Evolutionary conservation across 2,888 invertebrate species (phyloP).

Genomic region (Drosophila infuscata): DNA sequence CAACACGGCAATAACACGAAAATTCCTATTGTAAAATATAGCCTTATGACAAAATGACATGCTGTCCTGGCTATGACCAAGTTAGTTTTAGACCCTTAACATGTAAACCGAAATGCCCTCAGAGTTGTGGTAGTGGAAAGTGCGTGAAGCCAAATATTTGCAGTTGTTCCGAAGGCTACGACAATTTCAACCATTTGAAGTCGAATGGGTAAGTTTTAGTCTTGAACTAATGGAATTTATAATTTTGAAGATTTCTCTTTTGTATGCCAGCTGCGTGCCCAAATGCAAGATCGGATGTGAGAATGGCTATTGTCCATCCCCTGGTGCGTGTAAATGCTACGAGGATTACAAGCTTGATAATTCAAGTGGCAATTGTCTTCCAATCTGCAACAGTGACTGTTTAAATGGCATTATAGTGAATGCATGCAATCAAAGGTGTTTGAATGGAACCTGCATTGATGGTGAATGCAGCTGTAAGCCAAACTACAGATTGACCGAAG

Average conservation of each 20-base stretch:
- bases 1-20: background rate
- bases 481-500: slow-evolving; percentile 28
- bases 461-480: slow-evolving; percentile 38
- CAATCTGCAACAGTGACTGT: slow-evolving; percentile 77
- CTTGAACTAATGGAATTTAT: background rate
- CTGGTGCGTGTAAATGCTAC: slow-evolving; percentile 73
- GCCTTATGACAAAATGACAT: background rate
- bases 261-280: slow-evolving; percentile 75
- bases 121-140: slow-evolving; percentile 62
- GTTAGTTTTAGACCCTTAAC: accelerated
- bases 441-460: slow-evolving; percentile 55
- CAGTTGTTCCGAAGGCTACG: slow-evolving; percentile 84
- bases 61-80: slow-evolving; percentile 63
- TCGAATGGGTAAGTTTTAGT: slow-evolving; percentile 39
- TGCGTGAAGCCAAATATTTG: slow-evolving; percentile 83
- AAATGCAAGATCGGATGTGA: slow-evolving; percentile 75
- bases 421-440: slow-evolving; percentile 35
- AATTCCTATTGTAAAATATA: background rate
- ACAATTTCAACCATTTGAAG: slow-evolving; percentile 49
- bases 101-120: slow-evolving; percentile 68
- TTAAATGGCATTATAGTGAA: slow-evolving; percentile 78
- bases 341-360: slow-evolving; percentile 33
- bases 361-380: slow-evolving; percentile 64
- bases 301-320: slow-evolving; percentile 76
- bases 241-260: background rate